A percentile compares a stretch with the other conserved stretches of the same genome.
Evolutionary conservation across 2,113 vertebrate genomes (phyloP).

Genomic region (Daubentonia madagascariensis): DNA sequence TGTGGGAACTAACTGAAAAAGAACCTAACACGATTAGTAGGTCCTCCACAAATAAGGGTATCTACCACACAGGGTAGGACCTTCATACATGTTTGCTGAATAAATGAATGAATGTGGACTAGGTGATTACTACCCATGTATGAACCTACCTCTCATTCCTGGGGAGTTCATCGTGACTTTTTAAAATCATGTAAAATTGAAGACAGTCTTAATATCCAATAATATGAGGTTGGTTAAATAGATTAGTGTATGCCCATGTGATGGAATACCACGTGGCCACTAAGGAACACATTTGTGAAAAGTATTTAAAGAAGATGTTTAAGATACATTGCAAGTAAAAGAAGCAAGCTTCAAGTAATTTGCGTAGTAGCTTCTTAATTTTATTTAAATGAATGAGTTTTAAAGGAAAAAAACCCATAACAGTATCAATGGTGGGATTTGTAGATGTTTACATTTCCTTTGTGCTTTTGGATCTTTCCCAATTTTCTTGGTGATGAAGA

Average conservation of each 20-base stretch:
- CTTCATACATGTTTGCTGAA: neutral
- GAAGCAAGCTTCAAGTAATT: neutral
- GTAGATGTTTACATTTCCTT: neutral
- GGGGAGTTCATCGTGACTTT: neutral
- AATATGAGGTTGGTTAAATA: neutral
- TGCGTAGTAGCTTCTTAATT: neutral
- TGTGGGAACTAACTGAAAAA: neutral
- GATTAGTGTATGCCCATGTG: accelerated
- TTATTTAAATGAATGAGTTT: too few species aligned
- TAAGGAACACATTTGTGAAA: neutral
- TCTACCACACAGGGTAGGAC: neutral
- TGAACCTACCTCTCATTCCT: neutral
- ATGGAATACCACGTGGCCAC: neutral
- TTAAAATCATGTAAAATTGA: neutral
- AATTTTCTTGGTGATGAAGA: neutral
- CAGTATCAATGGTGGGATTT: neutral
- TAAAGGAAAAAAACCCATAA: neutral
- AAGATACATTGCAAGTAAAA: neutral
- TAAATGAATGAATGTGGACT: neutral
- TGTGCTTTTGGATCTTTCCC: neutral
- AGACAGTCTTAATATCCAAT: neutral
- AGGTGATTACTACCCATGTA: neutral
- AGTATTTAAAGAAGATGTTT: neutral
- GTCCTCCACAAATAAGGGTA: neutral
- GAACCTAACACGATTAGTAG: neutral